phyloP scores from a whole-genome alignment of 1,140 invertebrate species.

The Mylabris phalerata region DNA sequence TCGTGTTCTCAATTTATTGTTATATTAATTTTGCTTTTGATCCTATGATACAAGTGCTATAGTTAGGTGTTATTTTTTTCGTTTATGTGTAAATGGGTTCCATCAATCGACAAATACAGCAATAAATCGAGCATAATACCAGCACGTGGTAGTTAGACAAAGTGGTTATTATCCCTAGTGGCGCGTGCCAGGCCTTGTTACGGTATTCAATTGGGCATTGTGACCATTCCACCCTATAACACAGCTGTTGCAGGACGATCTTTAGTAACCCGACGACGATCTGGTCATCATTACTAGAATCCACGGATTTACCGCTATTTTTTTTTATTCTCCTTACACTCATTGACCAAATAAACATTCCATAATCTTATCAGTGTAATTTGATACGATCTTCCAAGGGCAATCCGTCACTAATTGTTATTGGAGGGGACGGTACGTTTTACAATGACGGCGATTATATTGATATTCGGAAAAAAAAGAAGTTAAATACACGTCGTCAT shows the following conservation, averaged over 20 bases:
- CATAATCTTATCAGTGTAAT: background rate
- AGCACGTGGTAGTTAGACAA: slow-evolving; percentile 16
- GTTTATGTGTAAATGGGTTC: background rate
- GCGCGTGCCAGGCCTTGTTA: slow-evolving; percentile 13
- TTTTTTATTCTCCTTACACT: background rate
- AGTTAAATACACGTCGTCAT: too few species aligned
- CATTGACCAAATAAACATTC: slow-evolving; percentile 7
- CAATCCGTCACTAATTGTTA: too few species aligned
- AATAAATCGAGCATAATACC: slow-evolving; percentile 14
- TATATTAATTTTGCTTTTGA: too few species aligned
- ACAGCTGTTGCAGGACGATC: slow-evolving; percentile 9
- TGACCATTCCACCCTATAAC: slow-evolving; percentile 8
- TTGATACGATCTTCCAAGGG: too few species aligned
- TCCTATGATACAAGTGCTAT: too few species aligned
- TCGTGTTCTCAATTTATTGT: too few species aligned
- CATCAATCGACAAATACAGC: slow-evolving; percentile 12
- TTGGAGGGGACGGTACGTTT: too few species aligned
- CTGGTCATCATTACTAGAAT: slow-evolving; percentile 3
- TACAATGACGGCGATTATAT: too few species aligned
- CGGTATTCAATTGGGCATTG: slow-evolving; percentile 15
- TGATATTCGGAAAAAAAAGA: too few species aligned
- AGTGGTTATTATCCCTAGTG: slow-evolving; percentile 16
- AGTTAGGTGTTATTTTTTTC: too few species aligned
- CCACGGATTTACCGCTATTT: slow-evolving; percentile 8
- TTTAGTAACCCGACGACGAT: slow-evolving; percentile 12